A percentile compares a stretch with the other conserved stretches of the same genome.
Evolutionary conservation across 2,113 vertebrate species (phyloP).

Genomic region (Pedetes capensis): DNA sequence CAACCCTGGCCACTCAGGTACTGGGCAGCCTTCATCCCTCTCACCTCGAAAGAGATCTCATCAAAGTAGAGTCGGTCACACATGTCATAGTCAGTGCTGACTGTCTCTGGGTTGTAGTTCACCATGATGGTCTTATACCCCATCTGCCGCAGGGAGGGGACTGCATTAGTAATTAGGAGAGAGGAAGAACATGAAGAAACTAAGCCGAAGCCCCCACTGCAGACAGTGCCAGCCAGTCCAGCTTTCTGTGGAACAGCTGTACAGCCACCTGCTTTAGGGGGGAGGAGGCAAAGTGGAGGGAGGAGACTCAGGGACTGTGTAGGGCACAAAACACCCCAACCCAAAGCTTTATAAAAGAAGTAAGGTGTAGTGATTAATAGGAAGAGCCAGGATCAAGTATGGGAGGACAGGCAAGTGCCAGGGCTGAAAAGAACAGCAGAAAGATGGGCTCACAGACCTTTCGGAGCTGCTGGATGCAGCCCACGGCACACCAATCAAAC

Average conservation of each 20-base stretch:
- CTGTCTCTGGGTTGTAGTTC: conserved; percentile 98
- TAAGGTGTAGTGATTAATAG: background rate
- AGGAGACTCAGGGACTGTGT: background rate
- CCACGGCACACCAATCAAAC: conserved; percentile 97
- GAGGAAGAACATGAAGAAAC: background rate
- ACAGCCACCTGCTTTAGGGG: background rate
- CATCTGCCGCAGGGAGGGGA: conserved; percentile 85
- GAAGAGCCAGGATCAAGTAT: background rate
- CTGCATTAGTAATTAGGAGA: background rate
- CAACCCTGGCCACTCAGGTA: background rate
- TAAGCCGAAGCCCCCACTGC: background rate
- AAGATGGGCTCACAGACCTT: conserved; percentile 83
- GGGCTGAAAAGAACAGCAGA: background rate
- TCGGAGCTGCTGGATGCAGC: conserved; percentile 96
- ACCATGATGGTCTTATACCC: conserved; percentile 99
- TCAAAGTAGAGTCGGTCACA: conserved; percentile 98
- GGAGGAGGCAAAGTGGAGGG: background rate
- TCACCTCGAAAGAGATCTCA: conserved; percentile 98
- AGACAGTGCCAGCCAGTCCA: background rate
- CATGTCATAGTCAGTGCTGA: conserved; percentile 99
- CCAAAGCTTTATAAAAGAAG: background rate
- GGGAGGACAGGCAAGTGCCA: background rate
- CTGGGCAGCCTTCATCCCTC: background rate
- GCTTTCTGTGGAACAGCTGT: background rate
- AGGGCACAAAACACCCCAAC: background rate